These are phyloP conservation scores for Mamestra configurata DNA, from an alignment of 1,140 invertebrate genomes.

Conservation along the genomic window DNA sequence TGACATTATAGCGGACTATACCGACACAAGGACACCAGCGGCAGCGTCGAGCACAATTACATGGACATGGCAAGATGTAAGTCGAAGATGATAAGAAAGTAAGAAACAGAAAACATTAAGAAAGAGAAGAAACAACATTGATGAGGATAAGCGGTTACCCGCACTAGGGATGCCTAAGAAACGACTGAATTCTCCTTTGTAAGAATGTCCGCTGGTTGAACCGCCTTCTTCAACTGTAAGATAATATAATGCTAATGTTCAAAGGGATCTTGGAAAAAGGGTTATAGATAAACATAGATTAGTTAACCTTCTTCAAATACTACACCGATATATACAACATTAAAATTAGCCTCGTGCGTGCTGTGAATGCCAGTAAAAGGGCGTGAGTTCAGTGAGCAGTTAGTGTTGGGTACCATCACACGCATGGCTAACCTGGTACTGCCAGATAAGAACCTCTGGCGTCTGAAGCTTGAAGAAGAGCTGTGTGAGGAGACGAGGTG, in stretches of 20 bases:
- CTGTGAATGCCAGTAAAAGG: conserved; percentile 65
- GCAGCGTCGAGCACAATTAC: conserved; percentile 28
- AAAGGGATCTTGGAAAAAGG: conserved; percentile 52
- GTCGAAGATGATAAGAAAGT: conserved; percentile 31
- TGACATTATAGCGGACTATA: conserved; percentile 32
- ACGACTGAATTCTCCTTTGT: conserved; percentile 90
- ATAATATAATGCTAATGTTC: conserved; percentile 73
- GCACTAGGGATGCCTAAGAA: conserved; percentile 92
- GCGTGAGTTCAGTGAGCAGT: conserved; percentile 73
- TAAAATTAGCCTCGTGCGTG: conserved; percentile 74
- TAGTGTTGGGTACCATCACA: conserved; percentile 65
- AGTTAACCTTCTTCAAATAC: conserved; percentile 38
- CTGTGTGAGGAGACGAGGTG: conserved; percentile 89
- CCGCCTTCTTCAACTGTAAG: conserved; percentile 84
- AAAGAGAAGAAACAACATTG: conserved; percentile 65
- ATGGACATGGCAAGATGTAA: conserved; percentile 36
- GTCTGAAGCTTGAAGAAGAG: conserved; percentile 90
- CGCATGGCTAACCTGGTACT: conserved; percentile 91
- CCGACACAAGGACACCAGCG: conserved; percentile 30
- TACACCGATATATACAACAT: conserved; percentile 58
- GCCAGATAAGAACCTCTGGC: conserved; percentile 93
- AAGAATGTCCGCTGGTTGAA: conserved; percentile 77
- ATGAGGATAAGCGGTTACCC: conserved; percentile 88
- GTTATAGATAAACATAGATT: conserved; percentile 28
- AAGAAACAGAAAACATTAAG: conserved; percentile 58